Evolutionary conservation across 2,888 invertebrate species (phyloP).

Genomic region (Neocrepidodera transversa): DNA sequence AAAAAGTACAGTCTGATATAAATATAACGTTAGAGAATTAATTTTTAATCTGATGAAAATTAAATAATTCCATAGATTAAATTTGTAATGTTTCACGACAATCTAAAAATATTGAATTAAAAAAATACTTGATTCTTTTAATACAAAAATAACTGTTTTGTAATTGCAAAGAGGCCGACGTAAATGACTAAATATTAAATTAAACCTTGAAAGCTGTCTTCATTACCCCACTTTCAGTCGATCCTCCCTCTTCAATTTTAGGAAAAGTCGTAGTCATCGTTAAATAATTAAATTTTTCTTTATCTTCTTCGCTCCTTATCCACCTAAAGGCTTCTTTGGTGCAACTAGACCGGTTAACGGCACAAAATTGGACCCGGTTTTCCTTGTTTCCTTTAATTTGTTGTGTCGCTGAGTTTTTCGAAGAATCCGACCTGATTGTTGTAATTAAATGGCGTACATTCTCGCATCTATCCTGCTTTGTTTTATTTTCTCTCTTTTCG

Average conservation of each 20-base stretch:
- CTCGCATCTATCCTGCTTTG: conserved; percentile 18
- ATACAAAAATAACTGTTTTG: conserved; percentile 4
- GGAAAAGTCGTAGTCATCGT: conserved; percentile 25
- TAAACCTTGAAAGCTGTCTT: conserved; percentile 14
- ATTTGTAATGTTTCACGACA: too few species aligned
- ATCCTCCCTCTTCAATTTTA: conserved; percentile 7
- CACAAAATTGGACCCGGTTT: conserved; percentile 17
- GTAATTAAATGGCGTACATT: conserved; percentile 39
- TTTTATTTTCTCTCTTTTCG: conserved; percentile 9
- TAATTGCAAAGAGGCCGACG: conserved; percentile 1
- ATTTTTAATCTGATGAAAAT: too few species aligned
- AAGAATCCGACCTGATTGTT: conserved; percentile 41
- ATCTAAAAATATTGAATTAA: too few species aligned
- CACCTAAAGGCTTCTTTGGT: conserved; percentile 4
- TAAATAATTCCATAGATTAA: too few species aligned
- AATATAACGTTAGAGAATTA: too few species aligned
- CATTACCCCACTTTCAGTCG: conserved; percentile 9
- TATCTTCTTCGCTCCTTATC: neutral
- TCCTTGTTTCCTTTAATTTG: conserved; percentile 36
- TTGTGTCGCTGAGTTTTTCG: conserved; percentile 38
- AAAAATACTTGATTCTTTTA: too few species aligned
- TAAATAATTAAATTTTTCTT: conserved; percentile 33
- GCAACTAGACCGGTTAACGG: conserved; percentile 20
- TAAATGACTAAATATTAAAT: conserved; percentile 17
- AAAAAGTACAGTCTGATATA: too few species aligned